Evolutionary conservation across 2,888 invertebrate species (phyloP).

Genomic region (Cosmia trapezina): DNA sequence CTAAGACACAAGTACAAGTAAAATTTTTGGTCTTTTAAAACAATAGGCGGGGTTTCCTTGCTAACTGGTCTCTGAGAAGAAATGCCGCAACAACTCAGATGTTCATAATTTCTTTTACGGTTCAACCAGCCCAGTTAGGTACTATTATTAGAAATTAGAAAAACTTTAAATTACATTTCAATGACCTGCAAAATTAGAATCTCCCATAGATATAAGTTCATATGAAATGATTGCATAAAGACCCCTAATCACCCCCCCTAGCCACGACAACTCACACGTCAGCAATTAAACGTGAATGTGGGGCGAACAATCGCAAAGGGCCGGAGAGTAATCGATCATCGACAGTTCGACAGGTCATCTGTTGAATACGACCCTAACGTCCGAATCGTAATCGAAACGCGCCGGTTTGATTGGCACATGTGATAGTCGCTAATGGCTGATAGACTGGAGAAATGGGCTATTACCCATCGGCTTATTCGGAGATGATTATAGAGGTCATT

Average conservation of each 20-base stretch:
- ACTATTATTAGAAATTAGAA: not conserved
- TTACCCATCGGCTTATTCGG: not conserved
- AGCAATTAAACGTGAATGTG: slow-evolving; percentile 68
- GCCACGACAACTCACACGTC: slow-evolving; percentile 43
- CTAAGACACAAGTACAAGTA: not conserved
- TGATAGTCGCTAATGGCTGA: slow-evolving; percentile 59
- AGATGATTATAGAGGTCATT: not conserved
- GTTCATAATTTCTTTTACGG: not conserved
- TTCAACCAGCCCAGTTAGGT: not conserved
- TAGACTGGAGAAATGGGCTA: slow-evolving; percentile 36
- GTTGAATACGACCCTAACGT: slow-evolving; percentile 60
- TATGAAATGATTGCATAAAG: slow-evolving; percentile 3
- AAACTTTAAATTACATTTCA: not conserved
- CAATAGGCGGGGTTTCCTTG: no score
- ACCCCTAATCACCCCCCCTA: not conserved
- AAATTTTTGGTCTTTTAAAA: not conserved
- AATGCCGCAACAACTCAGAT: not conserved
- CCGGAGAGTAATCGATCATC: slow-evolving; percentile 64
- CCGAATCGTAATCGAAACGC: slow-evolving; percentile 61
- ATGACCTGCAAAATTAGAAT: not conserved
- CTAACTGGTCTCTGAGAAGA: not conserved
- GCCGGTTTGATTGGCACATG: slow-evolving; percentile 61
- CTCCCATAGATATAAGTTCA: no score
- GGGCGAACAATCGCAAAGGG: slow-evolving; percentile 63
- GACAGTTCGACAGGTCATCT: slow-evolving; percentile 64